Conservation (phyloP, 1,140 invertebrate genomes). For the Oryzaephilus surinamensis region DNA sequence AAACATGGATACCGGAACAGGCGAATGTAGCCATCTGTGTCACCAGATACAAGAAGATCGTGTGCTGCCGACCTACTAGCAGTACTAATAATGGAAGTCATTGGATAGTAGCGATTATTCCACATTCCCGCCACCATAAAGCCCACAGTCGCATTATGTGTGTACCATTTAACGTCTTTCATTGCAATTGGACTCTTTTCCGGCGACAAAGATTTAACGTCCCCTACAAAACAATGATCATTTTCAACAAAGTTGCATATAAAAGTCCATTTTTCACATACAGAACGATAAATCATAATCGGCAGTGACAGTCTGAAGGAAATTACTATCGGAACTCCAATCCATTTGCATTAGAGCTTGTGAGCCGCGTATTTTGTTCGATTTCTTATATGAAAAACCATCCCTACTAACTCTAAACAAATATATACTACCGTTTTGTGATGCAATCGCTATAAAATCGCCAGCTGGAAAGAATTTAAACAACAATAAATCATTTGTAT, state of each 20-base stretch:
- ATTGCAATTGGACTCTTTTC: constrained; percentile 77
- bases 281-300: constrained; percentile 87
- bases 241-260: background rate
- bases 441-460: constrained; percentile 79
- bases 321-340: constrained; percentile 83
- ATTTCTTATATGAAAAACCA: constrained; percentile 79
- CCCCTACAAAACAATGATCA: constrained; percentile 52
- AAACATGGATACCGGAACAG: constrained; percentile 80
- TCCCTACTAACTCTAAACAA: constrained; percentile 73
- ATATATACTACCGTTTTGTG: constrained; percentile 80
- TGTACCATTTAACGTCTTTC: constrained; percentile 84
- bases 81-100: constrained; percentile 68
- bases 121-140: constrained; percentile 79
- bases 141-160: constrained; percentile 72
- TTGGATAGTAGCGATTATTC: constrained; percentile 79
- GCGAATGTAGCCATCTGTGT: constrained; percentile 83
- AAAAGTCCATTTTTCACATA: constrained; percentile 41
- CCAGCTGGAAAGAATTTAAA: constrained; percentile 54
- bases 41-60: constrained; percentile 74
- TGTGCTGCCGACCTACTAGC: constrained; percentile 70
- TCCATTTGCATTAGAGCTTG: constrained; percentile 76
- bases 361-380: constrained; percentile 72
- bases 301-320: constrained; percentile 79
- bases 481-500: too few relatives aligned
- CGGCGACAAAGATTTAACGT: constrained; percentile 68